Conservation (phyloP, 2,888 invertebrate species). For the Tromatobia lineatoria region DNA sequence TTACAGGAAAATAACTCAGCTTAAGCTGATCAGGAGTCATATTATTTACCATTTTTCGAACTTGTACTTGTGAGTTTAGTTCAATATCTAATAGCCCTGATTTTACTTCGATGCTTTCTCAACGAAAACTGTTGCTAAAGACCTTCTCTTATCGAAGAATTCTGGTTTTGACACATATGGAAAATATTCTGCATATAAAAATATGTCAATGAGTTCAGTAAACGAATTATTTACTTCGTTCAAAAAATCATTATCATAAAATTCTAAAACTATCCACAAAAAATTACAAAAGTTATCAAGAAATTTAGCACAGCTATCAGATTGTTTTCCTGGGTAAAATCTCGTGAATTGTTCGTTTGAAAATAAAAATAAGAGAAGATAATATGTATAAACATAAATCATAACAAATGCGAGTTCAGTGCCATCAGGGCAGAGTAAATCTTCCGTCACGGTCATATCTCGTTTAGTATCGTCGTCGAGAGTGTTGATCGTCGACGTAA, state of each 20-base stretch:
- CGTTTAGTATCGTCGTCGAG: constrained; percentile 56
- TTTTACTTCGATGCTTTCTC: neutral
- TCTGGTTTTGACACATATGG: neutral
- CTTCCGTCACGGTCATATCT: constrained; percentile 69
- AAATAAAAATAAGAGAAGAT: constrained; percentile 8
- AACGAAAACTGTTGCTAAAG: neutral
- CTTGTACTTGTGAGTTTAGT: no score
- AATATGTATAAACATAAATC: constrained; percentile 9
- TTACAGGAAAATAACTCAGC: no score
- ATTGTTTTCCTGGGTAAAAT: neutral
- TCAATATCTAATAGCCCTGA: no score
- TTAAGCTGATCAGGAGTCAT: no score
- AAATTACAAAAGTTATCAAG: neutral
- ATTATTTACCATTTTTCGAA: no score
- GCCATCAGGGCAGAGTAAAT: constrained; percentile 71
- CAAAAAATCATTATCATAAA: neutral
- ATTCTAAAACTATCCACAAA: neutral
- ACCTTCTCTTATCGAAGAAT: neutral
- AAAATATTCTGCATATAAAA: constrained; percentile 16
- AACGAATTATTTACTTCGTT: neutral
- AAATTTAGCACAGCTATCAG: neutral
- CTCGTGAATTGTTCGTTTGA: neutral
- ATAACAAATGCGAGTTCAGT: constrained; percentile 72
- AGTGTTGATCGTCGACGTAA: constrained; percentile 68
- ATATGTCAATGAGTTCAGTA: neutral